Evolutionary conservation across 2,113 vertebrate genomes (phyloP).

Genomic region (Tauraco erythrolophus): DNA sequence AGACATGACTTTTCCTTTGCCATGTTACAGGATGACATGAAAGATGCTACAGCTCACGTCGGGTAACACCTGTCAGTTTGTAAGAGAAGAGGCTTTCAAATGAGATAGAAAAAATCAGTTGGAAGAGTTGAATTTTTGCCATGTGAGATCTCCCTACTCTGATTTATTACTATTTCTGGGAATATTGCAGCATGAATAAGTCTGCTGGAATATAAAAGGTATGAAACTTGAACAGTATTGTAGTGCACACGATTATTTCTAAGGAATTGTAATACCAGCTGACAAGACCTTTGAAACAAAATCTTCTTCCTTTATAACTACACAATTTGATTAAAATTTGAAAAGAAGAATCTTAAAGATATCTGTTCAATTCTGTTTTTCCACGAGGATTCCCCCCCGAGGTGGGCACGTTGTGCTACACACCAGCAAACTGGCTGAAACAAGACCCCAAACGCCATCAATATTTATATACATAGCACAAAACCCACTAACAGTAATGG

Average conservation of each 20-base stretch:
- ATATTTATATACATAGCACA: not conserved
- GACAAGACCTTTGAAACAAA: not conserved
- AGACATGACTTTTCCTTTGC: not conserved
- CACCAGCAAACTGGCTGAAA: not conserved
- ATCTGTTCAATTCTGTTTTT: not conserved
- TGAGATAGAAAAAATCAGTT: not conserved
- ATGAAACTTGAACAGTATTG: not conserved
- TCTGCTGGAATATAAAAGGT: not conserved
- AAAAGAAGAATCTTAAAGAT: not conserved
- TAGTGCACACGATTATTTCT: not conserved
- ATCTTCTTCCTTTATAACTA: not conserved
- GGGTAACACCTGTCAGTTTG: not conserved
- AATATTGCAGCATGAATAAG: not conserved
- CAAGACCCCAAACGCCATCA: not conserved
- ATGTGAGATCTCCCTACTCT: not conserved
- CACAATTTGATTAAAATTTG: not conserved
- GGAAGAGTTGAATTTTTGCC: not conserved
- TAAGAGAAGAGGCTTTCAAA: not conserved
- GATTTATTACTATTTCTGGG: not conserved
- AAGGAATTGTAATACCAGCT: not conserved
- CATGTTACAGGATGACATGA: not conserved
- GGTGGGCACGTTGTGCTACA: rapidly evolving
- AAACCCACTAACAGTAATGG: not conserved
- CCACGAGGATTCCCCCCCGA: not conserved
- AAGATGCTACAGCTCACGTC: not conserved